phyloP scores from a whole-genome alignment of 2,797 vertebrate genomes.

The Esox lucius region DNA sequence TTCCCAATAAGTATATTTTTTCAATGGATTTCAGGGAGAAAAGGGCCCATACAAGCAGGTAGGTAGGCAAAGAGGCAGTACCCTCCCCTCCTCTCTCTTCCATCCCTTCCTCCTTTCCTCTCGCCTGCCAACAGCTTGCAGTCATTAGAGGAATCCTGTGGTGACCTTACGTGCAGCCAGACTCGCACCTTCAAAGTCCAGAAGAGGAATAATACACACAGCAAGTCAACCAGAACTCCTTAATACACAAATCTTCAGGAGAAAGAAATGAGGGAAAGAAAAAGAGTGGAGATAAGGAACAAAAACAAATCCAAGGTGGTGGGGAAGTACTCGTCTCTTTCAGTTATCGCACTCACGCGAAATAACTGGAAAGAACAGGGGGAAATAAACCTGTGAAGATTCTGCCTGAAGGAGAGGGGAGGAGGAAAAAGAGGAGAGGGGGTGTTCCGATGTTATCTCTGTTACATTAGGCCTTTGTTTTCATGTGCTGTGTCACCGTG shows the following conservation, averaged over 20 bases:
- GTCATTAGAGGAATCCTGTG: constrained; percentile 77
- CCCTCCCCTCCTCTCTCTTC: constrained; percentile 33
- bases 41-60: constrained; percentile 48
- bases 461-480: constrained; percentile 17
- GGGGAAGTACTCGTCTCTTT: constrained; percentile 38
- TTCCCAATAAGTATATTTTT: constrained; percentile 68
- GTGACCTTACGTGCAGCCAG: constrained; percentile 75
- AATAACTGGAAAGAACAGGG: constrained; percentile 13
- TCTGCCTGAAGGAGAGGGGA: constrained; percentile 12
- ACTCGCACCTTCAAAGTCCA: constrained; percentile 76
- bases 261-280: constrained; percentile 26
- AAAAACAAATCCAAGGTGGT: constrained; percentile 40
- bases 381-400: constrained; percentile 22
- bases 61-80: constrained; percentile 50
- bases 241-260: constrained; percentile 70
- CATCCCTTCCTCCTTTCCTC: constrained; percentile 46
- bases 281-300: constrained; percentile 42
- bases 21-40: constrained; percentile 21
- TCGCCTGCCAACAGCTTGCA: constrained; percentile 77
- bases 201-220: constrained; percentile 75
- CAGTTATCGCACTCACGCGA: constrained; percentile 21
- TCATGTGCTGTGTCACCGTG: constrained; percentile 45
- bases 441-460: background rate
- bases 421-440: constrained; percentile 10
- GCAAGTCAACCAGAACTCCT: constrained; percentile 75